phyloP scores from a whole-genome alignment of 2,113 vertebrate species.

The Tragelaphus buxtoni region DNA sequence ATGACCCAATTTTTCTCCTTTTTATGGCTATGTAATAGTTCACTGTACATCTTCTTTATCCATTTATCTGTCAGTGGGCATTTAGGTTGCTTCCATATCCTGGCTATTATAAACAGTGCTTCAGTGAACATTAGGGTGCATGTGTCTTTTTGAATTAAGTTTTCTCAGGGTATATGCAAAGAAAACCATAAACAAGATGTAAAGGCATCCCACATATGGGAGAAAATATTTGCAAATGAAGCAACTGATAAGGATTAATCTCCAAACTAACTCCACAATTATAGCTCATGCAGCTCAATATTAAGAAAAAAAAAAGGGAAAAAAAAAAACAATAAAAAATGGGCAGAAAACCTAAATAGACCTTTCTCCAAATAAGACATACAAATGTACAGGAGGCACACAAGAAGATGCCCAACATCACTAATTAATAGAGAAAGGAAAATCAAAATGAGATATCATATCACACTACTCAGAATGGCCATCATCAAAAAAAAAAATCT shows the following conservation, averaged over 20 bases:
- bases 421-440: too few relatives aligned
- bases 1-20: neutral
- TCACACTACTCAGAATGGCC: too few relatives aligned
- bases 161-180: neutral
- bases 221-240: neutral
- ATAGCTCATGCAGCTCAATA: neutral
- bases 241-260: neutral
- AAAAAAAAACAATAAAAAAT: too few relatives aligned
- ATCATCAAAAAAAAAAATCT: too few relatives aligned
- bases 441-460: too few relatives aligned
- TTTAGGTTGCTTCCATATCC: neutral
- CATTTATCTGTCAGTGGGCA: neutral
- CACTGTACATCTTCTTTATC: neutral
- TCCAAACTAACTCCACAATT: neutral
- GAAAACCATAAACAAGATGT: neutral
- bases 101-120: neutral
- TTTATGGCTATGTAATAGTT: neutral
- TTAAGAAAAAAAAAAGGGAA: neutral
- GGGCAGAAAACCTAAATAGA: too few relatives aligned
- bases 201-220: neutral
- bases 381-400: too few relatives aligned
- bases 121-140: neutral
- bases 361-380: too few relatives aligned
- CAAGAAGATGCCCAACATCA: too few relatives aligned
- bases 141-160: neutral